Base-by-base conservation (phyloP, 2,888 invertebrate species). In the Lordiphosa andalusiaca region DNA sequence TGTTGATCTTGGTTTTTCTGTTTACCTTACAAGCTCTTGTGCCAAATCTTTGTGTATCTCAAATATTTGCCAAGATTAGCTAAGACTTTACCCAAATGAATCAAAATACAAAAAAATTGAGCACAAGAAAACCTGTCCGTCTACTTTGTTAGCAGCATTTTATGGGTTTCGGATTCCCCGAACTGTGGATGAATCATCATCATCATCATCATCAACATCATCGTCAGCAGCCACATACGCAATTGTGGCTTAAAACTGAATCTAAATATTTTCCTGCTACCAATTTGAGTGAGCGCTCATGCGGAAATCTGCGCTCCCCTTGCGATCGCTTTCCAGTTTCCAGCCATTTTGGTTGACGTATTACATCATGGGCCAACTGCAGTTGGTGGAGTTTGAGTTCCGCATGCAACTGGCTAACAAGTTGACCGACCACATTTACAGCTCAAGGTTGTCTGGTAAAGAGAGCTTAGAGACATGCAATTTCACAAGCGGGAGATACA, bases 81-180 rank as follows among this genome's bases (percentile, higher is more conserved):
- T 38, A 33, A 50, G 19, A 30, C 42, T 60, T 50, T 10, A 33
- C 47, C 10, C 13, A 53, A 40, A 49, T 57, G 46, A 47, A 50
- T 16, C 36, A 25, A 35, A 25, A 25, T 25, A 25, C 21, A 40
- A 40, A 47, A 40, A 47, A 37, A 48, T 46, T 40, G 21, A 39
- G 36, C 21, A 33, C 33, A 36, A 33, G 41, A 73, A 78, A 77
- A 77, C 76, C 64, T 56, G 81, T 66, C 61, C 48, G 52, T 53
- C 52, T 61, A 61, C 66, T 51, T 41, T 50, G 66, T 60, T 58
- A 44, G 58, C 55, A 60, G 69, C 80, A 78, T 60, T 83, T 75
- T 72, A 55, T 78, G 75, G 75, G 72, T 78, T 71, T 83, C 72
- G 86, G 86, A 82, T 84, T 86, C 86, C 86, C 87, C 84, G 84